Evolutionary conservation across 2,113 vertebrate species (phyloP).

Genomic region (Climacteris rufus): DNA sequence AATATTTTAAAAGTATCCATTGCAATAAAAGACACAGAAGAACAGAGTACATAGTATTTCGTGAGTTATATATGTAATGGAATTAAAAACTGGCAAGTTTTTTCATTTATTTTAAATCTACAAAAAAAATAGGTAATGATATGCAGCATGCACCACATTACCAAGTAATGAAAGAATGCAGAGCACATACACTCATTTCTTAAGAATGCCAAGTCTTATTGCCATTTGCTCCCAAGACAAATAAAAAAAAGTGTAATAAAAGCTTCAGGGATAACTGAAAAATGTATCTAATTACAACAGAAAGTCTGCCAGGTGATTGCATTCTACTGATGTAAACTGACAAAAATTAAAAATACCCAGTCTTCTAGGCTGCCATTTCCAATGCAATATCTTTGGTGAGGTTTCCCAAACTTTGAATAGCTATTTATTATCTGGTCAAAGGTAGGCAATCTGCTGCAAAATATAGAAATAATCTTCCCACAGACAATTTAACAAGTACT

Average conservation of each 20-base stretch:
- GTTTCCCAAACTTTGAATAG: neutral
- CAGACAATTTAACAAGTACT: neutral
- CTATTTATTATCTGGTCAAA: neutral
- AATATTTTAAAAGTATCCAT: neutral
- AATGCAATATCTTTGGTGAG: neutral
- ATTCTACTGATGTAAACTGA: neutral
- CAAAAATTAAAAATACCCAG: neutral
- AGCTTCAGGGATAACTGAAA: constrained; percentile 4
- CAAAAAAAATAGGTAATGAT: neutral
- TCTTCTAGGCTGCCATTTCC: neutral
- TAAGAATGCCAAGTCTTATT: neutral
- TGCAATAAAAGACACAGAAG: neutral
- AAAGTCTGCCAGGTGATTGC: neutral
- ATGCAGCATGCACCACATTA: neutral
- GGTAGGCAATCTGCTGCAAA: neutral
- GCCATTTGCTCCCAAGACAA: constrained; percentile 2
- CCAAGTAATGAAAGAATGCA: constrained; percentile 3
- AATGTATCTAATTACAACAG: neutral
- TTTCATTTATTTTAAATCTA: neutral
- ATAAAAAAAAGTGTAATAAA: neutral
- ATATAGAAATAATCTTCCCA: neutral
- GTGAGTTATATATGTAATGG: neutral
- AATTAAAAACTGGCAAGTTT: neutral
- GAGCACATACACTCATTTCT: neutral
- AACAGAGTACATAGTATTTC: neutral